Conservation (phyloP, 2,113 vertebrate species). For the Antigone vipio region DNA sequence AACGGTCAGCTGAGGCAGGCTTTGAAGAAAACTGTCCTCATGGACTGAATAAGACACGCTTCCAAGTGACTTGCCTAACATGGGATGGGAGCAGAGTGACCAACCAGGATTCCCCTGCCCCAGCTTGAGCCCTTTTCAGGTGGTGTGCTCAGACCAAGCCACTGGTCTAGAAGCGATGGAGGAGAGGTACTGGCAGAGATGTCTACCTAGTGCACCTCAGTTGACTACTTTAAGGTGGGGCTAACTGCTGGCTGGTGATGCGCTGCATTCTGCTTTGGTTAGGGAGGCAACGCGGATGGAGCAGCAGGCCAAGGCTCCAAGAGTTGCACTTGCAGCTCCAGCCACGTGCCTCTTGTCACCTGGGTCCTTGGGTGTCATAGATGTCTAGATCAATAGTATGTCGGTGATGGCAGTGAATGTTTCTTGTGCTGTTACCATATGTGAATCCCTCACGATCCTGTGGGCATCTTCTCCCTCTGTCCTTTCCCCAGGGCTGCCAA, state of each 20-base stretch:
- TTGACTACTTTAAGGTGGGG: not conserved
- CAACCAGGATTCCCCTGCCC: not conserved
- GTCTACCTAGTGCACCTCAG: not conserved
- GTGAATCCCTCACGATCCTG: not conserved
- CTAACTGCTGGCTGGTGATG: not conserved
- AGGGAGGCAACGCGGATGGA: not conserved
- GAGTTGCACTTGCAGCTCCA: not conserved
- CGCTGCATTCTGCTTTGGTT: not conserved
- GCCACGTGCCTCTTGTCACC: not conserved
- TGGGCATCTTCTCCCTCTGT: not conserved
- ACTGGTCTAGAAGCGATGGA: not conserved
- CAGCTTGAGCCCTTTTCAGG: not conserved
- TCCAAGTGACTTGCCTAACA: not conserved
- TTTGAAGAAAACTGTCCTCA: not conserved
- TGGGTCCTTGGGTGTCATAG: not conserved
- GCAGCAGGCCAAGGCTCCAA: not conserved
- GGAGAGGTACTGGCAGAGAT: not conserved
- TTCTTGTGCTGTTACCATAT: not conserved
- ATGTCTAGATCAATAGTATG: not conserved
- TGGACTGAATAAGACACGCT: not conserved
- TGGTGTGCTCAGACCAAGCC: not conserved
- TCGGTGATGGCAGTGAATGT: not conserved
- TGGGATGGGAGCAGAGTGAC: not conserved
- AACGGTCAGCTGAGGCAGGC: not conserved
- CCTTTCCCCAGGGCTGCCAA: not conserved